Conservation (phyloP, 2,113 vertebrate species). For the Rousettus leschenaultii region DNA sequence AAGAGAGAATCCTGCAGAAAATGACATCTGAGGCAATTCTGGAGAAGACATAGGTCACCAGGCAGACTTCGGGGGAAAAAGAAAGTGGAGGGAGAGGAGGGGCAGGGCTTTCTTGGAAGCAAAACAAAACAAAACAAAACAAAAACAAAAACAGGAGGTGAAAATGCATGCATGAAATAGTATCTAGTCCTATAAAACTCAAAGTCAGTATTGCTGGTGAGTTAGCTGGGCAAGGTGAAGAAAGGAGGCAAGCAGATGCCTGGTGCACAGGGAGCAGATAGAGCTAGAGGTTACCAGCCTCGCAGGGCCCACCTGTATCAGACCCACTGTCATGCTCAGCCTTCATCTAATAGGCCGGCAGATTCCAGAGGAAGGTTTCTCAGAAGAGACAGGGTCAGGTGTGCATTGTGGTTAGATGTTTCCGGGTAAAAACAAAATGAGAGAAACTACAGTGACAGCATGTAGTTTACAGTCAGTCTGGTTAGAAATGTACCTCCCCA, state of each 20-base stretch:
- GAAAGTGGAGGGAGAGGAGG: not conserved
- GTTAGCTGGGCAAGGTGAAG: not conserved
- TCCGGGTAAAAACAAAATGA: not conserved
- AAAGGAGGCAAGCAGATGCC: not conserved
- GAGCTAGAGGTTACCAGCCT: not conserved
- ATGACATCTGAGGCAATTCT: not conserved
- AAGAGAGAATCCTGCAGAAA: not conserved
- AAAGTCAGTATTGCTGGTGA: constrained; percentile 14
- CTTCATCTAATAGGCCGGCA: not conserved
- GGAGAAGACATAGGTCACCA: not conserved
- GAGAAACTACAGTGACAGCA: not conserved
- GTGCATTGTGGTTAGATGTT: not conserved
- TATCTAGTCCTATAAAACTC: constrained; percentile 52
- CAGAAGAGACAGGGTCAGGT: not conserved
- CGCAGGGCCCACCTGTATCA: not conserved
- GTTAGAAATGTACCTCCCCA: not conserved
- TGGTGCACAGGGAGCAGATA: not conserved
- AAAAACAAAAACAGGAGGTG: not conserved
- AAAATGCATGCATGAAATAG: constrained; percentile 24
- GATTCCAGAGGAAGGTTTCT: not conserved
- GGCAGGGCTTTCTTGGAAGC: not conserved
- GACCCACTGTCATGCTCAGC: not conserved
- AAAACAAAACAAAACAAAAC: no score
- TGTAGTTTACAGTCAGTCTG: not conserved
- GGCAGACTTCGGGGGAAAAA: not conserved